Percentiles rank a stretch among this genome's conserved stretches.
Conservation (phyloP, 2,113 vertebrate species). For the Poecilia latipinna region DNA sequence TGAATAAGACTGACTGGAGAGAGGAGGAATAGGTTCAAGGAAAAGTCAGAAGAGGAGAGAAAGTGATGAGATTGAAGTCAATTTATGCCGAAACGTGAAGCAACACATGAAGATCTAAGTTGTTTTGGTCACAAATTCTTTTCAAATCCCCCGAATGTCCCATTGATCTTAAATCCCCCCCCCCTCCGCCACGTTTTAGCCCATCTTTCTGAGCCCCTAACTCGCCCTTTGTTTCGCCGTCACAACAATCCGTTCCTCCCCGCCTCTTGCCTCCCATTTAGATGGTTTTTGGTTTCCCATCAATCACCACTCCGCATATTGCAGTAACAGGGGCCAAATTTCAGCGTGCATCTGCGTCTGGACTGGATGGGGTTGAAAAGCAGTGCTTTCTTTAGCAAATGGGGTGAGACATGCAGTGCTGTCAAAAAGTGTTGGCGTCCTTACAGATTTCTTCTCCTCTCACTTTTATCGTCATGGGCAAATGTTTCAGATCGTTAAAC, state of each 20-base stretch:
- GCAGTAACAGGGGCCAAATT: slow-evolving; percentile 75
- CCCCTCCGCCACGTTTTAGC: neutral
- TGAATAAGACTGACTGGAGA: slow-evolving; percentile 53
- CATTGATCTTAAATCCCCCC: neutral
- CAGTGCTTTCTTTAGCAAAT: slow-evolving; percentile 9
- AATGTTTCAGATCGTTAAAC: neutral
- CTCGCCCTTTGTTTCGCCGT: slow-evolving; percentile 12
- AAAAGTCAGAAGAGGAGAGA: slow-evolving; percentile 30
- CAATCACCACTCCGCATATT: slow-evolving; percentile 66
- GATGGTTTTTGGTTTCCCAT: slow-evolving; percentile 69
- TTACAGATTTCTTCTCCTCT: neutral
- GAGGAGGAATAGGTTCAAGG: slow-evolving; percentile 48
- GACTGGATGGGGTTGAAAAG: slow-evolving; percentile 40
- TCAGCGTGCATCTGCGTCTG: slow-evolving; percentile 24
- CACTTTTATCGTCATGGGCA: neutral
- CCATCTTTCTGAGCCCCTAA: slow-evolving; percentile 1
- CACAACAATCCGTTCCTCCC: neutral
- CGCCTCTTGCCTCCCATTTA: slow-evolving; percentile 27
- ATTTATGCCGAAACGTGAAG: slow-evolving; percentile 14
- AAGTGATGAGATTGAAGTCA: slow-evolving; percentile 16
- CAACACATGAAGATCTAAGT: slow-evolving; percentile 8
- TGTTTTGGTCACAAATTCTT: slow-evolving; percentile 29
- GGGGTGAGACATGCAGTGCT: neutral
- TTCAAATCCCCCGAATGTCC: neutral
- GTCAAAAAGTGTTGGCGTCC: neutral